Conservation (phyloP, 2,888 invertebrate species). For the Drosophila ezoana region DNA sequence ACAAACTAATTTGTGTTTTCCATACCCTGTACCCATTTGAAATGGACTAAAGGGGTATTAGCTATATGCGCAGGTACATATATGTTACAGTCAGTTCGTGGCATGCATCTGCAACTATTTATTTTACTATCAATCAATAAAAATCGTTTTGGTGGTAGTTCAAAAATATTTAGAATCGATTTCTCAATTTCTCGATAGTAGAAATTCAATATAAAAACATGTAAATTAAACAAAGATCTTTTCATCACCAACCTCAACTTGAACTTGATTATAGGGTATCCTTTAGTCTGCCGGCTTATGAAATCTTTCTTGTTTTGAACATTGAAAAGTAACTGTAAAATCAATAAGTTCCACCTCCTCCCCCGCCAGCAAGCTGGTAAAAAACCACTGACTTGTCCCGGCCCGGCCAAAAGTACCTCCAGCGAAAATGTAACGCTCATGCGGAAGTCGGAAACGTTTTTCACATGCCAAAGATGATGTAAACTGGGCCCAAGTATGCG, state of each 20-base stretch:
- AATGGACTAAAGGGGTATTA: no score
- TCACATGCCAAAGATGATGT: slow-evolving; percentile 62
- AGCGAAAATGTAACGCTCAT: slow-evolving; percentile 40
- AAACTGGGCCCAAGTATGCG: slow-evolving; percentile 48
- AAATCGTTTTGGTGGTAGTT: no score
- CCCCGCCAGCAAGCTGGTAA: slow-evolving; percentile 14
- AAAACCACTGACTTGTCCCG: slow-evolving; percentile 40
- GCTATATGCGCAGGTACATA: no score
- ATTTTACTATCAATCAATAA: no score
- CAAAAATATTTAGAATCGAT: no score
- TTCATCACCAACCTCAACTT: not conserved
- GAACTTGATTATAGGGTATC: not conserved
- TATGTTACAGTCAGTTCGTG: no score
- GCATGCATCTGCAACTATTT: no score
- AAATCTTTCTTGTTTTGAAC: slow-evolving; percentile 5
- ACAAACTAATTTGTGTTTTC: slow-evolving; percentile 46
- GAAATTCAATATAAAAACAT: no score
- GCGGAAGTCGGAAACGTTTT: slow-evolving; percentile 73
- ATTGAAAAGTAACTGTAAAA: slow-evolving; percentile 41
- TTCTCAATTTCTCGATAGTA: no score
- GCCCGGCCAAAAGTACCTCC: slow-evolving; percentile 18
- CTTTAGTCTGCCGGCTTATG: not conserved
- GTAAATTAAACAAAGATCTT: no score
- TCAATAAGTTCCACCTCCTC: slow-evolving; percentile 31
- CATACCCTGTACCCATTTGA: slow-evolving; percentile 13